phyloP scores from a whole-genome alignment of 2,888 invertebrate species.

The Luperina nickerlii region DNA sequence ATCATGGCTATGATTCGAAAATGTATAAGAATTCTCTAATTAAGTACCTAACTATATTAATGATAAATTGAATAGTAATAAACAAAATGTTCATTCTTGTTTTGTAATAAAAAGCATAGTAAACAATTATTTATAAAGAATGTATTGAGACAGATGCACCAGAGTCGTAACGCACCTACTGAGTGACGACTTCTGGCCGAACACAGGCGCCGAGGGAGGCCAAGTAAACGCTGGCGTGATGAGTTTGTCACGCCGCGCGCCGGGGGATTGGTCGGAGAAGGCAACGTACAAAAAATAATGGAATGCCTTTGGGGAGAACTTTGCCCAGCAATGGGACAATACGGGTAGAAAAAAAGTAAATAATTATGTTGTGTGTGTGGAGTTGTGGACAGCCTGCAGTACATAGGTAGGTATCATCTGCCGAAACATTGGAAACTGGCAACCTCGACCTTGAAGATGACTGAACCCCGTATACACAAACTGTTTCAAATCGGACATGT shows the following conservation, averaged over 20 bases:
- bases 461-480: neutral
- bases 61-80: neutral
- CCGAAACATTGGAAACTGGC: neutral
- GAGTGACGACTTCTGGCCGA: neutral
- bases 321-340: neutral
- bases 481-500: neutral
- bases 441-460: neutral
- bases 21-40: neutral
- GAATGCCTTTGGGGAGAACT: neutral
- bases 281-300: neutral
- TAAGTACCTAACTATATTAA: neutral
- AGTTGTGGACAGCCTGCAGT: neutral
- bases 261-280: neutral
- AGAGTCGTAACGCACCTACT: neutral
- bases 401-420: neutral
- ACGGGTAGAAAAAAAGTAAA: neutral
- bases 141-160: neutral
- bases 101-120: neutral
- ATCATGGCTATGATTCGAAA: neutral
- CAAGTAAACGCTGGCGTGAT: neutral
- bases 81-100: neutral
- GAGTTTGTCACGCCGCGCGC: neutral
- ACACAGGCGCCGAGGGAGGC: neutral
- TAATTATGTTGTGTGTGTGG: neutral
- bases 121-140: neutral